Base-by-base conservation (phyloP, 2,113 vertebrate genomes). In the Podocnemis expansa region DNA sequence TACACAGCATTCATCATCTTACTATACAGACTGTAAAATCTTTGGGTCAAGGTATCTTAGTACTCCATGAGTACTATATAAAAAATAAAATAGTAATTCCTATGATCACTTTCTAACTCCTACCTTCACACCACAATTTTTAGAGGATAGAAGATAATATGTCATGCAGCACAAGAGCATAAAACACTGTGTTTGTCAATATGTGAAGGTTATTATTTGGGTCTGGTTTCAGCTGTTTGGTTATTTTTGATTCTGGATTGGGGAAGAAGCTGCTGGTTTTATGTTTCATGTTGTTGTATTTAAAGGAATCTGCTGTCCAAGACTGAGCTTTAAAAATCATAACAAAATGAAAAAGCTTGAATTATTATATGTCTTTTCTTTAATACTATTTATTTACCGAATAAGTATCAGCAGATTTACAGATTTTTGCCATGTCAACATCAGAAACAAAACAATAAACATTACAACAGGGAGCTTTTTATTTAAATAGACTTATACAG, bases 191-290 rank as follows among this genome's bases (percentile, higher is more conserved):
- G n/a, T 70, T 93, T 90, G 6, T 49, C 90, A 16, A 9, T 19
- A 70, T 22, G 63, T 70, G 63, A 70, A 5, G 52, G 31, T 81
- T 47, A n/a, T 70, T 45, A 21, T 80, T 89, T 75, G 70, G 10
- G 4, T 63, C 91, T 93, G 63, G 56, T 78, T 78, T 49, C 70
- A 54, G 51, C 52, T 5, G n/a, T 17, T 86, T 41, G 29, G 76
- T 81, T 56, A 80, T 4, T 29, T 88, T 78, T 78, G 19, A 0
- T 34, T 85, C 94, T 41, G 63, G 5, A 16, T 47, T 76, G 79
- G 87, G 31, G 31, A 19, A 82, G 21, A 45, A 89, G 24, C 12
- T 85, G 88, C 88, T 86, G 52, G 47, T 79, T 88, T 85, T 94
- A 43, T 24, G 83, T 85, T 81, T 90, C 34, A 17, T 5, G 8